These are phyloP conservation scores for Bucorvus abyssinicus DNA, from an alignment of 2,797 vertebrate species.

Conservation along the genomic window DNA sequence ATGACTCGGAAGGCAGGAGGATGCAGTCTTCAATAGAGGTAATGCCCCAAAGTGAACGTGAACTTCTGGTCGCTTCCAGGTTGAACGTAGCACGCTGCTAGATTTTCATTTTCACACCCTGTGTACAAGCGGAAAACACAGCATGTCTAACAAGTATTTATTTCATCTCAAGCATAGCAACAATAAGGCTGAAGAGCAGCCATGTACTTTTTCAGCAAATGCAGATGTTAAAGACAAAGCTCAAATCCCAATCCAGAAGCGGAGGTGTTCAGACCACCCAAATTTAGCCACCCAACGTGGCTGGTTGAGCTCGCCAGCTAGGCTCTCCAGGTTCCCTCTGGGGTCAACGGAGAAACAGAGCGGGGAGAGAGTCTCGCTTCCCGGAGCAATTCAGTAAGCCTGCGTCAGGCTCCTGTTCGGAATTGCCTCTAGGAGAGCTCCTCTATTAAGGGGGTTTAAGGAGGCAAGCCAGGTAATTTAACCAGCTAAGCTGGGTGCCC, in stretches of 20 bases:
- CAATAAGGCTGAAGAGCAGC: neutral
- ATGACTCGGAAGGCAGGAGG: neutral
- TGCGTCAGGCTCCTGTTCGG: neutral
- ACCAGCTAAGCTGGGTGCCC: neutral
- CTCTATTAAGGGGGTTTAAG: neutral
- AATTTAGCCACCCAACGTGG: neutral
- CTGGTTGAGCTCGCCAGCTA: neutral
- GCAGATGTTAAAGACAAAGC: neutral
- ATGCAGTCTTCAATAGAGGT: neutral
- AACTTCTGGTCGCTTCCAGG: neutral
- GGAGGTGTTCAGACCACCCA: slow-evolving; percentile 11
- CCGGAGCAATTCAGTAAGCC: neutral
- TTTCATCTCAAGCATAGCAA: neutral
- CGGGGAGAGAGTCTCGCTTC: neutral
- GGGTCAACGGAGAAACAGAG: neutral
- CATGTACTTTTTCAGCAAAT: neutral
- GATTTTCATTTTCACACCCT: neutral
- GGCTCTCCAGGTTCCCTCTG: neutral
- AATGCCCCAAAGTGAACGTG: neutral
- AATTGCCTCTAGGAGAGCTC: neutral
- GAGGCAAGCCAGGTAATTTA: neutral
- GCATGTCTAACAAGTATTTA: neutral
- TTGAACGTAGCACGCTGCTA: neutral
- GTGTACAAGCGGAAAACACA: neutral
- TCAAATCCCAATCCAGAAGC: neutral